phyloP scores from a whole-genome alignment of 2,113 vertebrate genomes.

The Eonycteris spelaea region DNA sequence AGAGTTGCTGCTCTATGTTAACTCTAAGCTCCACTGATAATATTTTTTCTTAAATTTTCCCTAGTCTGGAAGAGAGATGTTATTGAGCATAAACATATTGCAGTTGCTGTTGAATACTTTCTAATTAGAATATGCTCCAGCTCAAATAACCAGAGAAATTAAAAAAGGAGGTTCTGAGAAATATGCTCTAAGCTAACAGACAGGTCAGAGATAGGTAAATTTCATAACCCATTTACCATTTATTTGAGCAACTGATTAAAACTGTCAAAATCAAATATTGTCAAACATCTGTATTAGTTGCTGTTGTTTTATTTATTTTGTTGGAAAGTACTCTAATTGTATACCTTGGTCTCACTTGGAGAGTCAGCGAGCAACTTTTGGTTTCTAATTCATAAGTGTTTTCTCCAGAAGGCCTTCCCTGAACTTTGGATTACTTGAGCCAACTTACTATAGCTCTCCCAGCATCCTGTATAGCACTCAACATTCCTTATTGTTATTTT shows the following conservation, averaged over 20 bases:
- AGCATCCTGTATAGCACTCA: background rate
- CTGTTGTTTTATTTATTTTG: too few species aligned
- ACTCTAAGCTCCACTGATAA: background rate
- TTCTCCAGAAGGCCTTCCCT: background rate
- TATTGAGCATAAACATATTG: background rate
- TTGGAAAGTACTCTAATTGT: background rate
- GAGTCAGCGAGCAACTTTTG: background rate
- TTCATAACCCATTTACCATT: background rate
- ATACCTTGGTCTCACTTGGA: background rate
- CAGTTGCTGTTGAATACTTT: background rate
- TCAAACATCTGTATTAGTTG: background rate
- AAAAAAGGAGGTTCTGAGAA: background rate
- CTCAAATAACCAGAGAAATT: background rate
- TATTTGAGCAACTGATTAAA: background rate
- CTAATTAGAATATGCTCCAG: background rate
- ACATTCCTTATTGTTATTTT: background rate
- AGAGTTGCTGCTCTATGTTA: background rate
- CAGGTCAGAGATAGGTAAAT: background rate
- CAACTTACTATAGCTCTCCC: background rate
- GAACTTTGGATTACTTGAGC: background rate
- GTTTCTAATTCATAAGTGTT: background rate
- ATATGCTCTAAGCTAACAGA: background rate
- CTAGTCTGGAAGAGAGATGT: background rate
- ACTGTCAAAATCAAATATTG: background rate
- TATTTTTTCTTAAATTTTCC: background rate